Conservation (phyloP, 2,797 vertebrate species). For the Limosa lapponica region DNA sequence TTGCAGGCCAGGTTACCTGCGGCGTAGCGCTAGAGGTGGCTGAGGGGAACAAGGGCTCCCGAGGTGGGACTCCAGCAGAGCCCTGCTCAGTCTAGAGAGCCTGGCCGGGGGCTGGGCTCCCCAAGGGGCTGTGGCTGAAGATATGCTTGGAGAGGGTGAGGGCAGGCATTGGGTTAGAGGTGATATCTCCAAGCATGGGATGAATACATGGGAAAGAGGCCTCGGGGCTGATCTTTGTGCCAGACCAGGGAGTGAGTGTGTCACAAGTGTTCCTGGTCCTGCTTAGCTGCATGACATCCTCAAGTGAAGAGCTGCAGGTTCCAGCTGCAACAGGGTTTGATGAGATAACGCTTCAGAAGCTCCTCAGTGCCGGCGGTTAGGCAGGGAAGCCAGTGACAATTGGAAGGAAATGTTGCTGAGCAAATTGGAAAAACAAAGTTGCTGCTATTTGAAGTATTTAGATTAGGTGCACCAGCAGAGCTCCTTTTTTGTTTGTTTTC, state of each 20-base stretch:
- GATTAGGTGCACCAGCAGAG: neutral
- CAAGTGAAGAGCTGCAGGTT: neutral
- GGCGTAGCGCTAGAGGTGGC: rapidly evolving
- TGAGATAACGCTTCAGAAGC: neutral
- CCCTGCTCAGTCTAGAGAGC: neutral
- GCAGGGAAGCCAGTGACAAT: neutral
- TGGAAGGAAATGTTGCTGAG: neutral
- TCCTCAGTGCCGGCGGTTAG: neutral
- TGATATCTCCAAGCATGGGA: neutral
- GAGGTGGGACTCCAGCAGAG: neutral
- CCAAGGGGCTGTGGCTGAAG: neutral
- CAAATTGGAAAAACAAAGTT: neutral
- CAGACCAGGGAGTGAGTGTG: neutral
- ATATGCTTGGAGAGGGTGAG: neutral
- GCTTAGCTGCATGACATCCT: neutral
- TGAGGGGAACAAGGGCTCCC: rapidly evolving
- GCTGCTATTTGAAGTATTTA: neutral
- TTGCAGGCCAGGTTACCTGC: neutral
- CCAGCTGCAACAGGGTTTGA: neutral
- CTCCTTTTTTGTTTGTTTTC: neutral
- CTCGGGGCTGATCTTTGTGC: neutral
- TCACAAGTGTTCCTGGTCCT: neutral
- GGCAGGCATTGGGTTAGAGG: neutral
- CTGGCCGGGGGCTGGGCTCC: neutral
- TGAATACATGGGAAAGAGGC: neutral